A percentile compares a stretch with the other conserved stretches of the same genome.
Evolutionary conservation across 2,113 vertebrate species (phyloP).

Genomic region (Eulemur rufifrons): DNA sequence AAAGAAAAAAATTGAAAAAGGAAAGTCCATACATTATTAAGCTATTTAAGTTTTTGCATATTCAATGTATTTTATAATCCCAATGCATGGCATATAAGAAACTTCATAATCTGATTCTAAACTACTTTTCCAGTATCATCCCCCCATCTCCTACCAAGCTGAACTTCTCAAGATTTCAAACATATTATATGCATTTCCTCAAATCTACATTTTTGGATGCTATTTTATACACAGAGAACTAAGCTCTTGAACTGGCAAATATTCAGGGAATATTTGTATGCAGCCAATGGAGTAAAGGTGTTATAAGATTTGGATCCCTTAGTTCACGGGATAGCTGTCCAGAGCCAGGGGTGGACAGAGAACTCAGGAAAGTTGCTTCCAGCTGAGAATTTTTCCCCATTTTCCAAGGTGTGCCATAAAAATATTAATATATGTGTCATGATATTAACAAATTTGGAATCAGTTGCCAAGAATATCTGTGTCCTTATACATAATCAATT

Average conservation of each 20-base stretch:
- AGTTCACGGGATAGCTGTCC: background rate
- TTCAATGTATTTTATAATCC: background rate
- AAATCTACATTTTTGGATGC: background rate
- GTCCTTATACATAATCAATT: constrained; percentile 41
- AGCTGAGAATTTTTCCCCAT: background rate
- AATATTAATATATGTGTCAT: background rate
- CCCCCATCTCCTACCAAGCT: background rate
- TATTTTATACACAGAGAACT: background rate
- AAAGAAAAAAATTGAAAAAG: background rate
- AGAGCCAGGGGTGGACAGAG: background rate
- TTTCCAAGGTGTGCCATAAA: background rate
- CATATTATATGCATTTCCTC: background rate
- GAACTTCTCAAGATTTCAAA: background rate
- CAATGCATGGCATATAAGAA: background rate
- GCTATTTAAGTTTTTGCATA: background rate
- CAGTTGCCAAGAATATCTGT: constrained; percentile 10
- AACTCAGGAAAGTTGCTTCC: background rate
- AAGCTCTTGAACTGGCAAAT: background rate
- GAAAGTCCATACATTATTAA: background rate
- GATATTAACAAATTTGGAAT: constrained; percentile 14
- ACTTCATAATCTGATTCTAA: background rate
- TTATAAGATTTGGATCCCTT: background rate
- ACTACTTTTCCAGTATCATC: background rate
- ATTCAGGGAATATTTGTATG: background rate
- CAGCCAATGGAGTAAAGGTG: background rate